Conservation (phyloP, 2,113 vertebrate genomes). For the Spea bombifrons region DNA sequence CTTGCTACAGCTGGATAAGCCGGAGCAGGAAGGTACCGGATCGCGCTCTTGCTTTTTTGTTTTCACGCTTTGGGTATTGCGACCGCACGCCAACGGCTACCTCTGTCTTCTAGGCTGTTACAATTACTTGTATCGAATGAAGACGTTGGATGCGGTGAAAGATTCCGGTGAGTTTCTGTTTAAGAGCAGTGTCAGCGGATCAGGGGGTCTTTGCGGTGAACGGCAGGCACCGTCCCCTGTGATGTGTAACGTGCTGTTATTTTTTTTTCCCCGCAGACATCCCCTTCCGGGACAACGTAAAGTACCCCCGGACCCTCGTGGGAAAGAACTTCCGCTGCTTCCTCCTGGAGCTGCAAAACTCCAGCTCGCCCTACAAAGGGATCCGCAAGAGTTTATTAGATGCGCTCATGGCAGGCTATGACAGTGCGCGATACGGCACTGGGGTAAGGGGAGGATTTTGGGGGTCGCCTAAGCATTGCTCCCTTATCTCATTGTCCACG, state of each 20-base stretch:
- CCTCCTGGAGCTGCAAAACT: slow-evolving; percentile 81
- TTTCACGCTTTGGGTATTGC: no score
- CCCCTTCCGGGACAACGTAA: slow-evolving; percentile 72
- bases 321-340: slow-evolving; percentile 85
- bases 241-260: not conserved
- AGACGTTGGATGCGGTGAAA: slow-evolving; percentile 86
- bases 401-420: slow-evolving; percentile 82
- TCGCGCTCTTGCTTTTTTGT: no score
- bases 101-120: slow-evolving; percentile 69
- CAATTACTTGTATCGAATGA: slow-evolving; percentile 91
- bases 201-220: not conserved
- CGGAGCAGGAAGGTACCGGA: slow-evolving; percentile 53
- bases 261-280: slow-evolving; percentile 67
- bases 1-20: slow-evolving; percentile 73
- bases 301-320: slow-evolving; percentile 74
- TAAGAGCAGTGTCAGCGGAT: not conserved
- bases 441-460: slow-evolving; percentile 66
- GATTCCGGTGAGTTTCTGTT: slow-evolving; percentile 68
- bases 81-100: no score
- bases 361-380: slow-evolving; percentile 71
- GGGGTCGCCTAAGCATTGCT: not conserved
- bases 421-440: slow-evolving; percentile 82
- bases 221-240: not conserved
- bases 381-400: slow-evolving; percentile 76
- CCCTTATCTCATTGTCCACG: fast-evolving